Evolutionary conservation across 2,888 invertebrate genomes (phyloP).

Genomic region (Masnerella sp.): DNA sequence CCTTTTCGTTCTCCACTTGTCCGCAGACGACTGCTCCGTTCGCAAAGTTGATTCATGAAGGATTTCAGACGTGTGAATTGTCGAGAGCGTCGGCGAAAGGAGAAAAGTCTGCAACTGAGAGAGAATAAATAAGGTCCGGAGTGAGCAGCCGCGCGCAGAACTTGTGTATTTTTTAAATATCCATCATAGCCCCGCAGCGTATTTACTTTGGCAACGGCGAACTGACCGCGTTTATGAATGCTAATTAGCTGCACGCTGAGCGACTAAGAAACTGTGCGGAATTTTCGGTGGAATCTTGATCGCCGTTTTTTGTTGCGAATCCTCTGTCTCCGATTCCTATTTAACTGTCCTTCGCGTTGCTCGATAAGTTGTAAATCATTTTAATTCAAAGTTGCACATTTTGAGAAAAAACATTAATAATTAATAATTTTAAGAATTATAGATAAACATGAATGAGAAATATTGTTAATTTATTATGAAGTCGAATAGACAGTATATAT

Average conservation of each 20-base stretch:
- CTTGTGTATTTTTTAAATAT: constrained; percentile 62
- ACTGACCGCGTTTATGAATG: constrained; percentile 68
- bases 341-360: too few relatives aligned
- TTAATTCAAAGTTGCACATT: too few relatives aligned
- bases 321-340: too few relatives aligned
- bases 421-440: too few relatives aligned
- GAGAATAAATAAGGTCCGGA: constrained; percentile 62
- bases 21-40: constrained; percentile 56
- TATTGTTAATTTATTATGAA: too few relatives aligned
- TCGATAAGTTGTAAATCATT: too few relatives aligned
- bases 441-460: too few relatives aligned
- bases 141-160: constrained; percentile 56
- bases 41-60: constrained; percentile 53
- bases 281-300: constrained; percentile 36
- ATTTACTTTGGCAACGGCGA: constrained; percentile 65
- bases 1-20: constrained; percentile 51
- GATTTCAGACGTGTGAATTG: constrained; percentile 60
- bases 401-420: too few relatives aligned
- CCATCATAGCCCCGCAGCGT: constrained; percentile 63
- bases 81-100: constrained; percentile 40
- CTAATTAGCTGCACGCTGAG: constrained; percentile 67
- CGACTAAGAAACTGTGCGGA: constrained; percentile 40
- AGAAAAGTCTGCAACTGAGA: constrained; percentile 42
- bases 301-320: constrained; percentile 22
- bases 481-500: too few relatives aligned